These are phyloP conservation scores for Prietella phreatophila DNA, from an alignment of 2,113 vertebrate species.

Conservation along the genomic window DNA sequence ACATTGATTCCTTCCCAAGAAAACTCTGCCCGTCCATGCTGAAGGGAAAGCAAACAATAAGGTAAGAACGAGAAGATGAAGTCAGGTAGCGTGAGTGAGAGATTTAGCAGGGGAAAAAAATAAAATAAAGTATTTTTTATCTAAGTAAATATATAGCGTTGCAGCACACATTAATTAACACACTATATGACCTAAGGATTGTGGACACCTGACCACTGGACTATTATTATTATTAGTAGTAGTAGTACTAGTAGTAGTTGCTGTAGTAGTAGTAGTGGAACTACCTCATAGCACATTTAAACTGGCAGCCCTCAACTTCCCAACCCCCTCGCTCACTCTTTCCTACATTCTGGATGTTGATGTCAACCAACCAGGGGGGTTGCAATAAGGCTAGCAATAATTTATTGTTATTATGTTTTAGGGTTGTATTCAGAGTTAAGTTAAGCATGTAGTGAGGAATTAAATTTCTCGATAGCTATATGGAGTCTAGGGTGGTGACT, in stretches of 20 bases:
- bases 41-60: conserved; percentile 52
- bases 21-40: conserved; percentile 91
- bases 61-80: conserved; percentile 35
- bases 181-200: background rate
- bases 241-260: background rate
- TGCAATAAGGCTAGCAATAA: too few species aligned
- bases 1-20: conserved; percentile 98
- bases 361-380: too few species aligned
- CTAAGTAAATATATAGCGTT: background rate
- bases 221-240: background rate
- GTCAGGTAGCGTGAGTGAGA: conserved; percentile 11
- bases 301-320: too few species aligned
- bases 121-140: background rate
- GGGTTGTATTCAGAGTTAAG: too few species aligned
- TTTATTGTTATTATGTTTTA: too few species aligned
- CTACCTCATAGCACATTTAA: background rate
- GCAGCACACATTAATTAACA: background rate
- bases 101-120: background rate
- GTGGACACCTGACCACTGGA: background rate
- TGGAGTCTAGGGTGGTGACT: too few species aligned
- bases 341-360: too few species aligned
- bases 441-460: too few species aligned
- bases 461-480: too few species aligned
- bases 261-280: background rate
- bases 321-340: too few species aligned